Conservation (phyloP, 2,888 invertebrate species). For the Drosophila tripunctata region DNA sequence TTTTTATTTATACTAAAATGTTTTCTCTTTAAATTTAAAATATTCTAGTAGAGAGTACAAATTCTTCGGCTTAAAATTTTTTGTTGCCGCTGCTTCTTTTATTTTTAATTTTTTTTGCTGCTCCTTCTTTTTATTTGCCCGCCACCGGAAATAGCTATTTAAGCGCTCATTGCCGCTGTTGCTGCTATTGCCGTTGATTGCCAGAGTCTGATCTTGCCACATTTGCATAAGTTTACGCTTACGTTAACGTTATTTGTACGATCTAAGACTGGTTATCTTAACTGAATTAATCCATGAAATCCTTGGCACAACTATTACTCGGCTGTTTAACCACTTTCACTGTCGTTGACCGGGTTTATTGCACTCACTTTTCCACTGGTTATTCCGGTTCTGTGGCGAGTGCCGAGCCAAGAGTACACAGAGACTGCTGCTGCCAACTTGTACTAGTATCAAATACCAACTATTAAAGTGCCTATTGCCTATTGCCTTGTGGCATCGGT, state of each 20-base stretch:
- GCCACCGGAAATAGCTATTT: slow-evolving; percentile 70
- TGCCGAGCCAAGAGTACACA: no score
- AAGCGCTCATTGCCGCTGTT: slow-evolving; percentile 45
- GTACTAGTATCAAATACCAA: not conserved
- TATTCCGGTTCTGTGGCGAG: slow-evolving; percentile 72
- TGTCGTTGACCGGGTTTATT: slow-evolving; percentile 75
- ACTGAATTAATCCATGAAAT: slow-evolving; percentile 1
- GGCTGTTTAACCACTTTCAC: slow-evolving; percentile 72
- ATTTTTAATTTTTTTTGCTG: not conserved
- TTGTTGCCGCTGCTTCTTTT: not conserved
- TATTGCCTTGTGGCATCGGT: slow-evolving; percentile 59
- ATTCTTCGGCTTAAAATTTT: not conserved
- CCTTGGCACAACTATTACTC: slow-evolving; percentile 13
- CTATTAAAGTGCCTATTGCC: not conserved
- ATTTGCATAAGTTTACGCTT: slow-evolving; percentile 2
- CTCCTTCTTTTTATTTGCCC: slow-evolving; percentile 9
- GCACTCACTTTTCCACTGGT: slow-evolving; percentile 76
- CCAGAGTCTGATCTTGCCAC: slow-evolving; percentile 2
- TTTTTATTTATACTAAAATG: no score
- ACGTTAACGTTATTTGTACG: not conserved
- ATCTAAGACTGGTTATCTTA: not conserved
- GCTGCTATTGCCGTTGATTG: not conserved
- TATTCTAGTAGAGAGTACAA: not conserved
- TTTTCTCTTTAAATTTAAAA: no score
- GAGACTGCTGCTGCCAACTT: not conserved